phyloP scores from a whole-genome alignment of 2,888 invertebrate genomes.

The Eretmocerus hayati region DNA sequence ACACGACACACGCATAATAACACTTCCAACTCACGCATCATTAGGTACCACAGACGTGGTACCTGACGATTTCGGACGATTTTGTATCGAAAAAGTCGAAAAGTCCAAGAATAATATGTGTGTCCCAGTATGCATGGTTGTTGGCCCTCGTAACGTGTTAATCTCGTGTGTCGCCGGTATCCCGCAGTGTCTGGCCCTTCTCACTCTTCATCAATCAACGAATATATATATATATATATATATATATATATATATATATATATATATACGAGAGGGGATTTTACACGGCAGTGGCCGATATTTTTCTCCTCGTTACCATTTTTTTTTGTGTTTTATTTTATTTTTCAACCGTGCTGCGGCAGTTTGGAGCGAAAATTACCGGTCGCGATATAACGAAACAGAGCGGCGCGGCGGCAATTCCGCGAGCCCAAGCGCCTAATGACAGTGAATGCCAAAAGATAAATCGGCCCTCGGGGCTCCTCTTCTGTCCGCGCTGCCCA shows the following conservation, averaged over 20 bases:
- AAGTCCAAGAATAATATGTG: too few relatives aligned
- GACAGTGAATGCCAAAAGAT: constrained; percentile 21
- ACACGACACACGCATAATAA: too few relatives aligned
- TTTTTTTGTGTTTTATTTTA: constrained; percentile 2
- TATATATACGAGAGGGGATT: too few relatives aligned
- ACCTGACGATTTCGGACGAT: too few relatives aligned
- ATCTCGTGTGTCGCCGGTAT: constrained; percentile 18
- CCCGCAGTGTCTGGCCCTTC: background rate
- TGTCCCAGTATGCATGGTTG: too few relatives aligned
- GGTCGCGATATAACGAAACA: background rate
- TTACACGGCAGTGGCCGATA: background rate
- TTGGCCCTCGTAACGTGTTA: constrained; percentile 2
- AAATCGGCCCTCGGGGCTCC: constrained; percentile 19
- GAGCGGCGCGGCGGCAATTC: constrained; percentile 7
- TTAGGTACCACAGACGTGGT: too few relatives aligned
- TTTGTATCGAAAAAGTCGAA: too few relatives aligned
- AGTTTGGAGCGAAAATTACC: constrained; percentile 20
- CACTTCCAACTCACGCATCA: too few relatives aligned
- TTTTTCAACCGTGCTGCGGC: constrained; percentile 7
- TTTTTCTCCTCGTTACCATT: constrained; percentile 16
- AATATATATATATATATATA: too few relatives aligned
- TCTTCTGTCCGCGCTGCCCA: constrained; percentile 12
- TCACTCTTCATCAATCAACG: too few relatives aligned
- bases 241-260: too few relatives aligned
- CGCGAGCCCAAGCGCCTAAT: constrained; percentile 12